Evolutionary conservation across 1,140 invertebrate species (phyloP), one percentile per base, ranked within the genome.

Genomic region (Aphaenogaster rudis): DNA sequence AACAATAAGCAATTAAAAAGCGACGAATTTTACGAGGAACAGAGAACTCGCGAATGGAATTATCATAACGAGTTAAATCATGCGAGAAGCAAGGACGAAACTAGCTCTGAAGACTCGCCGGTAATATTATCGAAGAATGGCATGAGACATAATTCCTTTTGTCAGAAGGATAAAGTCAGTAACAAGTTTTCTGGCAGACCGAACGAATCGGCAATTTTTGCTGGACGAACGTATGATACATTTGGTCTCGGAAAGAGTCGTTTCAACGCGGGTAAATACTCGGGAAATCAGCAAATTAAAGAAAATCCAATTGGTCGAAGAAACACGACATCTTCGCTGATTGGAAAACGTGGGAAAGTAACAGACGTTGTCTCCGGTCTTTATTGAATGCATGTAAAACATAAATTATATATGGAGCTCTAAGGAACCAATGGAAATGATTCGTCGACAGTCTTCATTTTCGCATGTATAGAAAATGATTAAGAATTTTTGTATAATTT

Each of bases 191-290:
- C 87, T 0, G 59, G 71, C 17, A 76, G 64, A 39, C 71, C 92
- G 7, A 92, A 85, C 59, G 94, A 95, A 54, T 86, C 93, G 0
- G 91, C 92, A 0, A 93, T 95, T 48, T 95, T 94, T 64, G 92
- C 93, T 17, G 93, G 94, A 0, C 88, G 90, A 61, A 91, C 92
- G 6, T 93, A 94, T 86, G 94, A 95, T 52, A 94, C 94, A 1
- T 95, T 95, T 71, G 94, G 94, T 17, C 80, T 95, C 4, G 92
- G 93, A 0, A 95, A 94, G 66, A 94, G 81, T 85, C 92, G 95
- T 0, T 95, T 95, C 45, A 95, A 95, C 52, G 94, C 94, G 0
- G 95, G 95, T 0, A 95, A 95, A 80, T 95, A 95, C 64, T 95
- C 95, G 0, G 95, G 94, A 3, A 93, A 93, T 88, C 86, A 93